These are phyloP conservation scores for Epizoanthus illoricatus DNA, from an alignment of 92 coral and sea anemone genomes.

Conservation along the genomic window DNA sequence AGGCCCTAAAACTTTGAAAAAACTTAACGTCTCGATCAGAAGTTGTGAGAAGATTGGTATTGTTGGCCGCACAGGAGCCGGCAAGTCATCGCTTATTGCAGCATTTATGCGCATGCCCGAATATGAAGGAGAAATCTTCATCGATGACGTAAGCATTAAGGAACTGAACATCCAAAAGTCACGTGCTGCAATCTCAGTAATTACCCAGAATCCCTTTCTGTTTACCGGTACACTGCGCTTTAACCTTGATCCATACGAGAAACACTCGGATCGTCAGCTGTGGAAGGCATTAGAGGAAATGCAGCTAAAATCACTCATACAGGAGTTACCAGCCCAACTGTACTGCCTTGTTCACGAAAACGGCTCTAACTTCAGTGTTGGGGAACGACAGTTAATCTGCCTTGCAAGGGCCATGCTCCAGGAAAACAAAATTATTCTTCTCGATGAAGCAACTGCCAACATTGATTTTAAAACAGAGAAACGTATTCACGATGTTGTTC, in stretches of 20 bases:
- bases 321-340: no score
- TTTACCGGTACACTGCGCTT: neutral
- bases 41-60: neutral
- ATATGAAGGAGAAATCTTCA: conserved; percentile 13
- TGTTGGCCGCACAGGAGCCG: no score
- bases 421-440: neutral
- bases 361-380: no score
- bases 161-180: neutral
- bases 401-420: neutral
- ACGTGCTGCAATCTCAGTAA: no score
- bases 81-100: neutral
- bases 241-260: no score
- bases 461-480: neutral
- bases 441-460: neutral
- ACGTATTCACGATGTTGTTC: neutral
- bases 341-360: no score
- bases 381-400: no score
- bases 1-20: no score
- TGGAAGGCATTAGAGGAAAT: no score
- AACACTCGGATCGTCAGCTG: no score
- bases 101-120: conserved; percentile 29
- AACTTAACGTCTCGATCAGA: neutral
- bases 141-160: conserved; percentile 18
- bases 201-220: neutral
- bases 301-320: no score